A percentile compares a stretch with the other conserved stretches of the same genome.
Evolutionary conservation across 92 coral and sea anemone genomes (phyloP).

Genomic region (Muricea muricata): DNA sequence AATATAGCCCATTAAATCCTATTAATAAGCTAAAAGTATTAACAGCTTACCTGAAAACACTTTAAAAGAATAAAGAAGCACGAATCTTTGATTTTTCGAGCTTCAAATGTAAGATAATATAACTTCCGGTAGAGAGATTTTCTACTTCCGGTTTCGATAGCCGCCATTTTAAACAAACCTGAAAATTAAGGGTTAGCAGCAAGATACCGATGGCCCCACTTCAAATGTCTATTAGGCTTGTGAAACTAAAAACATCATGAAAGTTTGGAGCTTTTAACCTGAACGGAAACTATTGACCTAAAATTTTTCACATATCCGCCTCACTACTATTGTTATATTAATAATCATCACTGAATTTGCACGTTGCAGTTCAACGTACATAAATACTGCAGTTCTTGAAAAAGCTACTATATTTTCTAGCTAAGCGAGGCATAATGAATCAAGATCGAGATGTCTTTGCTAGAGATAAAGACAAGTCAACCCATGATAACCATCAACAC

Average conservation of each 20-base stretch:
- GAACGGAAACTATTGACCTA: constrained; percentile 24
- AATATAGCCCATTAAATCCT: too few relatives aligned
- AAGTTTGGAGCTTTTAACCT: constrained; percentile 24
- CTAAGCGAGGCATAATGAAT: background rate
- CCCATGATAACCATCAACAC: background rate
- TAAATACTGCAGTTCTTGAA: too few relatives aligned
- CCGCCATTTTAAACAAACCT: constrained; percentile 22
- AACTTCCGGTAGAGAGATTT: background rate
- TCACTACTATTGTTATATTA: too few relatives aligned
- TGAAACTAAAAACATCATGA: constrained; percentile 6
- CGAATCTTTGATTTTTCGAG: too few relatives aligned
- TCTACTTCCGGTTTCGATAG: constrained; percentile 13
- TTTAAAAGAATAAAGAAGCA: too few relatives aligned
- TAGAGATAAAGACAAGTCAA: background rate
- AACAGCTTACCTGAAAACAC: too few relatives aligned
- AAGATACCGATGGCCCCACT: constrained; percentile 29
- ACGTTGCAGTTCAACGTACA: too few relatives aligned
- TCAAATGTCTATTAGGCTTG: background rate
- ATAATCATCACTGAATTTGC: too few relatives aligned
- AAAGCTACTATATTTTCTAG: too few relatives aligned
- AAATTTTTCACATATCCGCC: constrained; percentile 37
- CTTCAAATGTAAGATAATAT: background rate
- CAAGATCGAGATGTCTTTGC: background rate
- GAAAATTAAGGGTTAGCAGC: constrained; percentile 7
- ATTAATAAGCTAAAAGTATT: too few relatives aligned